A percentile compares a stretch with the other conserved stretches of the same genome.
These are phyloP conservation scores for Rhinogobio ventralis DNA, from an alignment of 2,797 vertebrate genomes.

Conservation along the genomic window DNA sequence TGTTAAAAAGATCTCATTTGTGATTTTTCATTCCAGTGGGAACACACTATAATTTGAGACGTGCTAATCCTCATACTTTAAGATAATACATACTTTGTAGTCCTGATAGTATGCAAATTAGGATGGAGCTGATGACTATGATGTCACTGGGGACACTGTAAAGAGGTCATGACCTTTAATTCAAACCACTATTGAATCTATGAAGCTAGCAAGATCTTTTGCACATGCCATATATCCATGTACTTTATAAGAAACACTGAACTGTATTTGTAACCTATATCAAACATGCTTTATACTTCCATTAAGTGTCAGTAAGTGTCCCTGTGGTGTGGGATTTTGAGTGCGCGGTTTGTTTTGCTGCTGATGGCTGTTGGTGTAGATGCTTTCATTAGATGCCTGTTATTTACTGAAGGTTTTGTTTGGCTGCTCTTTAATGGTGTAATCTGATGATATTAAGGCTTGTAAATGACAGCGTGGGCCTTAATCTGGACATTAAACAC, in stretches of 20 bases:
- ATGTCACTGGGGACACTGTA: background rate
- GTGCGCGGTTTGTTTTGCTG: background rate
- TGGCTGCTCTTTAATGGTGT: slow-evolving; percentile 36
- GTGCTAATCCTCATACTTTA: background rate
- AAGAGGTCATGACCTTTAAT: background rate
- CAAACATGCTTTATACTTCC: background rate
- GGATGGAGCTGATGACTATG: background rate
- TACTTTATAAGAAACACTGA: background rate
- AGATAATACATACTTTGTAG: background rate
- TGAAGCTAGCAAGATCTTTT: background rate
- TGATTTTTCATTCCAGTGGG: background rate
- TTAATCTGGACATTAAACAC: slow-evolving; percentile 66
- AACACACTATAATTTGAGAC: background rate
- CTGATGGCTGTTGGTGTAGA: slow-evolving; percentile 2
- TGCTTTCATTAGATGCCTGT: slow-evolving; percentile 40
- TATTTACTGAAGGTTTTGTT: slow-evolving; percentile 42
- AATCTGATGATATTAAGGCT: slow-evolving; percentile 65
- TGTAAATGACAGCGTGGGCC: slow-evolving; percentile 67
- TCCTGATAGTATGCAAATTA: background rate
- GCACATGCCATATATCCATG: background rate
- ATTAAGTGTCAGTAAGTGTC: background rate
- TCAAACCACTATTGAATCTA: background rate
- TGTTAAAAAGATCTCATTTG: background rate
- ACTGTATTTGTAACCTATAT: background rate
- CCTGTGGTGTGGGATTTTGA: background rate